Base-by-base conservation (phyloP, 30 jellyfish, hydroid and myxozoan genomes). In the Euphysa ruthae region DNA sequence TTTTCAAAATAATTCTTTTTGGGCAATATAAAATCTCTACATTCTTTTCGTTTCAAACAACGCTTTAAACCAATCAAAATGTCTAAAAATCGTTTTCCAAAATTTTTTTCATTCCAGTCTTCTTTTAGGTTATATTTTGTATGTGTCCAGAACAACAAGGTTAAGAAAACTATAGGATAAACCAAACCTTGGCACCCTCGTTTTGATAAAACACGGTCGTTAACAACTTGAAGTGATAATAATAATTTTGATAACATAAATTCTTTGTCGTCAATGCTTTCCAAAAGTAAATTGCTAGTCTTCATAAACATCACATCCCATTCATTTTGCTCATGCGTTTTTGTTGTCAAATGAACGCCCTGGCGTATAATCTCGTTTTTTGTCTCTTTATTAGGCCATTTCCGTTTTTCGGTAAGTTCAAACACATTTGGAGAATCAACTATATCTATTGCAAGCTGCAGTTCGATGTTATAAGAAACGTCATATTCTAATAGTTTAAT, bases 341-440 rank as follows among this genome's bases (percentile, higher is more conserved):
- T 85, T 15, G 96, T 79, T 0, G 75, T 55, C 61, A 85, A 63
- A 34, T 85, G 96, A 8, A 85, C 93, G 64, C 96, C 96, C 21
- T 71, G 60, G 29, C 34, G 54, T 13, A 18, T 71, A 6, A 85
- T 64, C 34, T 65, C 85, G 4, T 58, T 72, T 33, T 66, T 74
- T 0, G 70, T 73, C 3, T 62, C 65, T 20, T 18, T n/a, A 27
- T 43, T 52, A 6, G 96, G 96, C 96, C 96, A 85, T 8, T 68
- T 63, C 23, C 91, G 82, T 38, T 54, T 60, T 51, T 58, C 58
- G 14, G 22, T 55, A 12, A 71, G 43, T 16, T 64, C 77, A 16
- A 69, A 28, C 6, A 54, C 58, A 25, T 12, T 21, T 33, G 96
- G 96, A 35, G 78, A 85, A 1, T 52, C 81, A 5, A 70, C 70